Percentiles rank a stretch among this genome's conserved stretches.
phyloP scores from a whole-genome alignment of 1,140 invertebrate species.

The Radopholus similis region DNA sequence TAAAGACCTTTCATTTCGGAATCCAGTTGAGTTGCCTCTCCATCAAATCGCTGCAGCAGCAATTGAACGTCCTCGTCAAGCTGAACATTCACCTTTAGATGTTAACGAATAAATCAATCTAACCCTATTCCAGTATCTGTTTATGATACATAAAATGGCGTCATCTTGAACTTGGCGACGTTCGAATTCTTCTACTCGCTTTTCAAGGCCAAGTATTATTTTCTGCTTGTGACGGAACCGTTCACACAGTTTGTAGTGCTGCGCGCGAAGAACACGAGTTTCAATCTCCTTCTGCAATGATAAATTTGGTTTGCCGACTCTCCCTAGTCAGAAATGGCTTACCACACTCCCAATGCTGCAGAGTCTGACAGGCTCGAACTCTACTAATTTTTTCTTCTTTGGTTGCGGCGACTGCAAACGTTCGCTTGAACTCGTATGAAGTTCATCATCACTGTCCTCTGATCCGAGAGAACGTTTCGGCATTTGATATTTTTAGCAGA shows the following conservation, averaged over 20 bases:
- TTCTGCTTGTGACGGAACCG: constrained; percentile 38
- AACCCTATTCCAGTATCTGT: constrained; percentile 65
- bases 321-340: constrained; percentile 3
- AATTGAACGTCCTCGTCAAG: constrained; percentile 38
- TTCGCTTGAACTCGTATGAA: constrained; percentile 10
- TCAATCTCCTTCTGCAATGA: constrained; percentile 40
- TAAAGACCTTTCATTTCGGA: constrained; percentile 26
- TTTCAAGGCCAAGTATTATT: constrained; percentile 47
- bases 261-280: constrained; percentile 24
- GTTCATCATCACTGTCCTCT: constrained; percentile 30
- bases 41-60: constrained; percentile 33
- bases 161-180: constrained; percentile 63
- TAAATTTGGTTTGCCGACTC: not conserved
- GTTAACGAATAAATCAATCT: not conserved
- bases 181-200: constrained; percentile 64
- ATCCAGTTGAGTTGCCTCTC: constrained; percentile 25
- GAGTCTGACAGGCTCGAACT: constrained; percentile 33
- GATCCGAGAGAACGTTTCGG: constrained; percentile 27
- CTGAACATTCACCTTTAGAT: constrained; percentile 3
- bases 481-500: too few relatives aligned
- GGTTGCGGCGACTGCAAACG: not conserved
- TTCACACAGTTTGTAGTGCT: constrained; percentile 42
- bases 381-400: constrained; percentile 24
- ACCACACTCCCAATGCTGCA: constrained; percentile 35
- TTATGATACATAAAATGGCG: constrained; percentile 64